Evolutionary conservation across 2,888 invertebrate genomes (phyloP).

Genomic region (Lobophora halterata): DNA sequence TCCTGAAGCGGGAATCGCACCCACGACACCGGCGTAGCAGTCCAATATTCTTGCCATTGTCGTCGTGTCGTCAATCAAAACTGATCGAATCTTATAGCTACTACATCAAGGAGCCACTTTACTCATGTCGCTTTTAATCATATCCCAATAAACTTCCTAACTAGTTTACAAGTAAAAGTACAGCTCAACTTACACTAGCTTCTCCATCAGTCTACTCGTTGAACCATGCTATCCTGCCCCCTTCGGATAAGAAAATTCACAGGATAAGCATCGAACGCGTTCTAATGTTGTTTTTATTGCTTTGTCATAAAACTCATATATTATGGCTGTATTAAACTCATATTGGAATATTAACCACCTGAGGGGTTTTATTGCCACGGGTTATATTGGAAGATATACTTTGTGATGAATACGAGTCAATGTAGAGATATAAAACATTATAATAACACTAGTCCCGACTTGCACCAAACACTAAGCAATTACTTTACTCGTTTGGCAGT

Average conservation of each 20-base stretch:
- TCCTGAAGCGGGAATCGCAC: no score
- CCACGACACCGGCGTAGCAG: no score
- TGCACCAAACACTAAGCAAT: no score
- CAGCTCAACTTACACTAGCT: conserved; percentile 6
- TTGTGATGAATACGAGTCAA: conserved; percentile 6
- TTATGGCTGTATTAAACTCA: conserved; percentile 38
- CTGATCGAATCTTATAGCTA: background rate
- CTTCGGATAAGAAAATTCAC: conserved; percentile 20
- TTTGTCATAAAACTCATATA: conserved; percentile 38
- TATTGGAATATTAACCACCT: conserved; percentile 37
- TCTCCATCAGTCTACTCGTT: background rate
- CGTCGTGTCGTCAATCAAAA: no score
- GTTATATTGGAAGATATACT: conserved; percentile 11
- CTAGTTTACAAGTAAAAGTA: conserved; percentile 6
- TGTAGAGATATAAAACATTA: no score
- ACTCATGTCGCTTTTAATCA: conserved; percentile 1
- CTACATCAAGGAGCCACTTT: background rate
- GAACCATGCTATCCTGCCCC: conserved; percentile 7
- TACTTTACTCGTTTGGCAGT: no score
- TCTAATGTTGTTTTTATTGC: conserved; percentile 51
- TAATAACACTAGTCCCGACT: no score
- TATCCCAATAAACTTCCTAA: conserved; percentile 9
- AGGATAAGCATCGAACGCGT: conserved; percentile 35
- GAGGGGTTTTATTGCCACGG: conserved; percentile 24
- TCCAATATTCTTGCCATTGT: no score